Percentiles rank a stretch among this genome's conserved stretches.
These are phyloP conservation scores for Diplogasteroides magnus DNA, from an alignment of 1,140 invertebrate genomes.

Conservation along the genomic window DNA sequence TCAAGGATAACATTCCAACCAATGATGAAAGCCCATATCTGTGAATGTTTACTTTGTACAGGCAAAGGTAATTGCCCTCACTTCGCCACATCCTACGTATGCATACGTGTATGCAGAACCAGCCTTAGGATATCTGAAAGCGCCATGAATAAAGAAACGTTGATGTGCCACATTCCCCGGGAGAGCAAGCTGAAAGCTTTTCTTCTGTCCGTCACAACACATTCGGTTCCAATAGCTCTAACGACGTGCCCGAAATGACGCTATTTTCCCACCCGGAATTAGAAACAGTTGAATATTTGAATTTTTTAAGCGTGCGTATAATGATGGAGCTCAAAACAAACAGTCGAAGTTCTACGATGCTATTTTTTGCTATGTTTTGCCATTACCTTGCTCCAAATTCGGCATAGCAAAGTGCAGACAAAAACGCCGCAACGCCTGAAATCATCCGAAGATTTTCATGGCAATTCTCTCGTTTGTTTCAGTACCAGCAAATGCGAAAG, in stretches of 20 bases:
- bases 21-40: conserved; percentile 88
- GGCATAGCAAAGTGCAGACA: conserved; percentile 78
- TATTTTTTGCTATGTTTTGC: background rate
- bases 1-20: conserved; percentile 68
- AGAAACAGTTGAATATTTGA: too few species aligned
- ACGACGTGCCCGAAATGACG: too few species aligned
- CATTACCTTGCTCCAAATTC: conserved; percentile 71
- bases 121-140: conserved; percentile 71
- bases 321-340: too few species aligned
- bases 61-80: conserved; percentile 87
- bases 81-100: conserved; percentile 76
- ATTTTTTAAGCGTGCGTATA: too few species aligned
- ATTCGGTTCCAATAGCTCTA: conserved; percentile 76
- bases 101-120: conserved; percentile 73
- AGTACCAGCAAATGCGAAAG: conserved; percentile 75
- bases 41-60: too few species aligned
- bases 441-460: too few species aligned
- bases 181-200: too few species aligned
- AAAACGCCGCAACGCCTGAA: conserved; percentile 75
- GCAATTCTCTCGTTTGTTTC: too few species aligned
- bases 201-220: background rate
- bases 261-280: too few species aligned
- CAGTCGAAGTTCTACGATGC: background rate
- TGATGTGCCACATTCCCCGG: too few species aligned
- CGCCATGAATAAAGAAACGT: too few species aligned